Conservation (phyloP, 2,797 vertebrate genomes). For the Petrocephalus schoutedeni region DNA sequence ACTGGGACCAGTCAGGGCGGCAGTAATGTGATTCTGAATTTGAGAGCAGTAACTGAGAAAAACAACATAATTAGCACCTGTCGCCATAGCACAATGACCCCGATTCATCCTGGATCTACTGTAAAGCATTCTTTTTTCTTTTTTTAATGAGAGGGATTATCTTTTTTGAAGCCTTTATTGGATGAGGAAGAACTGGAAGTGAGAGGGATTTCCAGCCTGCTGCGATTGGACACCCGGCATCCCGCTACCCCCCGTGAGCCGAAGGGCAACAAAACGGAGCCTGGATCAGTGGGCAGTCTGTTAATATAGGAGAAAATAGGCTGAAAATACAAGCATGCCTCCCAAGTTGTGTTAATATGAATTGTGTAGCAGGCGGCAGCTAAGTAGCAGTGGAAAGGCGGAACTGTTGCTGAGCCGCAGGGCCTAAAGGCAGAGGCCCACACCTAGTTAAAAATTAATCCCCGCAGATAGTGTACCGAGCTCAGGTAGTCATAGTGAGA, state of each 20-base stretch:
- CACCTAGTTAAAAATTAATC: constrained; percentile 16
- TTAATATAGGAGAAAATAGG: constrained; percentile 69
- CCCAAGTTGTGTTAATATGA: background rate
- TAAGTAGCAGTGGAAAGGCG: background rate
- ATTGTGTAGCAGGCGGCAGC: background rate
- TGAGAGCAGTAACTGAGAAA: constrained; percentile 62
- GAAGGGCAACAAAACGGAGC: constrained; percentile 65
- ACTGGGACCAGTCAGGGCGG: constrained; percentile 48
- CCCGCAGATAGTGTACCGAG: background rate
- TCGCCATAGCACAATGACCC: constrained; percentile 65
- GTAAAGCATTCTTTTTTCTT: constrained; percentile 33
- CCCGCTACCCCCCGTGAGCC: constrained; percentile 42
- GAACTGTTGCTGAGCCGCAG: background rate
- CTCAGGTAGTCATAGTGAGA: constrained; percentile 3
- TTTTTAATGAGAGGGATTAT: constrained; percentile 23
- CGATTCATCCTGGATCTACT: constrained; percentile 52
- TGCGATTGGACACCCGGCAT: constrained; percentile 2
- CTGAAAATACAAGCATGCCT: constrained; percentile 49
- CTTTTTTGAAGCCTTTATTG: constrained; percentile 10
- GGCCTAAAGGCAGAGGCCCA: background rate
- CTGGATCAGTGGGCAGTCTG: constrained; percentile 61
- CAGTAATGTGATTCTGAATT: constrained; percentile 44
- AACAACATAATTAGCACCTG: constrained; percentile 65
- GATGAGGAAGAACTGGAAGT: background rate
- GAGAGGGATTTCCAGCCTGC: background rate